Percentiles rank a stretch among this genome's conserved stretches.
Evolutionary conservation across 2,888 invertebrate species (phyloP).

Genomic region (Coleophora flavipennella): DNA sequence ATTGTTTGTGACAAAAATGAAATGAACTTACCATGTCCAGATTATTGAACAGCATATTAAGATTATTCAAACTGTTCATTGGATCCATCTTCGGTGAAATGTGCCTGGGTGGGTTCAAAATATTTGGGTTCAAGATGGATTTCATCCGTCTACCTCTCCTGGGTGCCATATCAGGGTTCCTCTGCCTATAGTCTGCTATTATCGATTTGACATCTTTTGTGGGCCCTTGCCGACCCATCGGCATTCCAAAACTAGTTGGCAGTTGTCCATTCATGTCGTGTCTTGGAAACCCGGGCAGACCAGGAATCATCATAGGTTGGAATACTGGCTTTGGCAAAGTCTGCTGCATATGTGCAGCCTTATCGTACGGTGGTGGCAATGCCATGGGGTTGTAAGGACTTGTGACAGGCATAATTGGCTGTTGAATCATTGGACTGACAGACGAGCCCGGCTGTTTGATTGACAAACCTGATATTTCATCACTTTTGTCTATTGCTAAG

Average conservation of each 20-base stretch:
- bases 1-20: too few relatives aligned
- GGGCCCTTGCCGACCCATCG: slow-evolving; percentile 80
- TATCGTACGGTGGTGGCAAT: slow-evolving; percentile 60
- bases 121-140: slow-evolving; percentile 60
- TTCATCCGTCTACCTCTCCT: slow-evolving; percentile 77
- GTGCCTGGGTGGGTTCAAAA: slow-evolving; percentile 55
- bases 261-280: slow-evolving; percentile 71
- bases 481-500: slow-evolving; percentile 61
- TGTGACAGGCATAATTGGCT: slow-evolving; percentile 48
- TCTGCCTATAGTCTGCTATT: slow-evolving; percentile 84
- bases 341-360: slow-evolving; percentile 56
- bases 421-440: slow-evolving; percentile 45
- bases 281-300: slow-evolving; percentile 53
- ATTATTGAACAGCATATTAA: slow-evolving; percentile 63
- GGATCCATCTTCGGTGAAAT: slow-evolving; percentile 56
- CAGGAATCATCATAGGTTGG: slow-evolving; percentile 57
- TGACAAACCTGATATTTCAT: slow-evolving; percentile 58
- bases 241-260: slow-evolving; percentile 61
- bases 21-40: slow-evolving; percentile 69
- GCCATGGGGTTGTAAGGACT: slow-evolving; percentile 55
- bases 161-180: slow-evolving; percentile 82
- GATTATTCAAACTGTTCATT: slow-evolving; percentile 35
- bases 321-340: slow-evolving; percentile 56
- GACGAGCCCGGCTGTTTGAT: slow-evolving; percentile 49
- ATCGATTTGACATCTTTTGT: slow-evolving; percentile 88